Evolutionary conservation across 2,888 invertebrate species (phyloP).

Genomic region (Oligia latruncula): DNA sequence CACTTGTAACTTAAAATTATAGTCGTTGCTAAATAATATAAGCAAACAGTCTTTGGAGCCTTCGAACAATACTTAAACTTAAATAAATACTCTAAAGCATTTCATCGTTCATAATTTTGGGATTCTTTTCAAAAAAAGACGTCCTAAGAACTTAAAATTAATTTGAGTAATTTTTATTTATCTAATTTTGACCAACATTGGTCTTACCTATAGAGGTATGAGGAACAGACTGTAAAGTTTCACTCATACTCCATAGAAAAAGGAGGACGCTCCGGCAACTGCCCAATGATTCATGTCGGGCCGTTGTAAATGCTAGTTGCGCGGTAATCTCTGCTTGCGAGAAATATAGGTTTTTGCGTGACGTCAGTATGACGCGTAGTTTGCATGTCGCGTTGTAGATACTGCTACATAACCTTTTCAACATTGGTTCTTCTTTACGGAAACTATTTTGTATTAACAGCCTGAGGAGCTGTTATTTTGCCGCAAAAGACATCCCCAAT

Average conservation of each 20-base stretch:
- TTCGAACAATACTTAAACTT: conserved; percentile 18
- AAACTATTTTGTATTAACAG: background rate
- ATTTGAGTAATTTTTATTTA: conserved; percentile 30
- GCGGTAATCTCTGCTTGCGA: too few species aligned
- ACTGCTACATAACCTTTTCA: background rate
- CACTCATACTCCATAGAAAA: too few species aligned
- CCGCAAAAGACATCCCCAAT: background rate
- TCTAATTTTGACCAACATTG: background rate
- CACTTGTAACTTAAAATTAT: conserved; percentile 8
- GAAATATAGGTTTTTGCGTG: too few species aligned
- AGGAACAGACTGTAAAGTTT: too few species aligned
- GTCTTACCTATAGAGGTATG: background rate
- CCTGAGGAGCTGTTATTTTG: background rate
- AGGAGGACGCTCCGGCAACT: too few species aligned
- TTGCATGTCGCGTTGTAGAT: too few species aligned
- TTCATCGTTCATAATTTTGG: background rate
- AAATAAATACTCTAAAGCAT: background rate
- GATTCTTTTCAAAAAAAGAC: background rate
- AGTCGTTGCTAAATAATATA: conserved; percentile 42
- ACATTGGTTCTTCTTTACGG: background rate
- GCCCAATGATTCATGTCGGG: too few species aligned
- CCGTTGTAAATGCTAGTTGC: too few species aligned
- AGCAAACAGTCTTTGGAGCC: conserved; percentile 46
- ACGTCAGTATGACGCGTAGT: too few species aligned
- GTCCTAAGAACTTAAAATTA: background rate